phyloP scores from a whole-genome alignment of 2,888 invertebrate genomes.

The Agrilus cyanescens region DNA sequence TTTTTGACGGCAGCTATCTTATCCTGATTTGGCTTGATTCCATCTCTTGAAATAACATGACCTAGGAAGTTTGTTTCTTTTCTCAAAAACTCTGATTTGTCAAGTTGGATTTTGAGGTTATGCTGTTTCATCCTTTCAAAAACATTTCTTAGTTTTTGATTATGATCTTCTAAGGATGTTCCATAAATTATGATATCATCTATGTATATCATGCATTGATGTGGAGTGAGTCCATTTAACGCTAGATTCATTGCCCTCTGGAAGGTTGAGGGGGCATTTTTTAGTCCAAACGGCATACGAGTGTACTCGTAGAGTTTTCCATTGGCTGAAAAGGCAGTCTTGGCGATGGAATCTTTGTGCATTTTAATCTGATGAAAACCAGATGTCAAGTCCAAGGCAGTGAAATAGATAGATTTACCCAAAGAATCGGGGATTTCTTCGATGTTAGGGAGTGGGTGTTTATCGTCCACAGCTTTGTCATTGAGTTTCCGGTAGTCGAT shows the following conservation, averaged over 20 bases:
- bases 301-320: conserved; percentile 19
- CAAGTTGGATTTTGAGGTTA: too few relatives aligned
- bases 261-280: conserved; percentile 21
- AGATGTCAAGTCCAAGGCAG: too few relatives aligned
- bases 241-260: conserved; percentile 21
- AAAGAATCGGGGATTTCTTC: conserved; percentile 22
- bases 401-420: conserved; percentile 12
- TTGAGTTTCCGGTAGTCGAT: too few relatives aligned
- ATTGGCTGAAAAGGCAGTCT: conserved; percentile 17
- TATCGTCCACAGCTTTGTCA: too few relatives aligned
- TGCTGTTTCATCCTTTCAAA: conserved; percentile 6
- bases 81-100: conserved; percentile 15
- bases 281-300: conserved; percentile 20
- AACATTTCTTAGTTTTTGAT: conserved; percentile 7
- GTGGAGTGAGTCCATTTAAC: conserved; percentile 17
- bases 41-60: too few relatives aligned
- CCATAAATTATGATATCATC: conserved; percentile 25
- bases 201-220: conserved; percentile 23
- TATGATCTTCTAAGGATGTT: conserved; percentile 17
- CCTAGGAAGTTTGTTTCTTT: conserved; percentile 1
- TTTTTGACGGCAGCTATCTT: conserved; percentile 3
- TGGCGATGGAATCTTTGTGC: conserved; percentile 8
- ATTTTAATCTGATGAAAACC: too few relatives aligned
- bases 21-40: neutral
- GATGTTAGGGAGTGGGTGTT: too few relatives aligned